These are phyloP conservation scores for Antechinus stuartii DNA, from an alignment of 2,113 vertebrate genomes.

Conservation along the genomic window DNA sequence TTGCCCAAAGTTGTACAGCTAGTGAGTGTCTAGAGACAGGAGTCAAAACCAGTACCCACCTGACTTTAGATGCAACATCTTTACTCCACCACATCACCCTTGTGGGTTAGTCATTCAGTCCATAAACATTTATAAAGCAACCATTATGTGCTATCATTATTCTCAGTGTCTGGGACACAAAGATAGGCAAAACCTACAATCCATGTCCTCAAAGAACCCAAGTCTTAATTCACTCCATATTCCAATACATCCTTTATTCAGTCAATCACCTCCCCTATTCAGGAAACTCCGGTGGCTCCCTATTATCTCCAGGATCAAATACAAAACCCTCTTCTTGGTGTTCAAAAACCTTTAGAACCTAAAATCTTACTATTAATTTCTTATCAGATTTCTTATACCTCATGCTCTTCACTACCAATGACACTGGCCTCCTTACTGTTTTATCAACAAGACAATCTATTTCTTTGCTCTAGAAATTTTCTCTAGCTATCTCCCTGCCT, in stretches of 20 bases:
- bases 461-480: not conserved
- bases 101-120: no score
- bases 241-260: not conserved
- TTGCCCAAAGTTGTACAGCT: not conserved
- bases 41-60: not conserved
- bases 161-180: not conserved
- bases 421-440: not conserved
- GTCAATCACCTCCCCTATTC: not conserved
- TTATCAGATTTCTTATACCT: not conserved
- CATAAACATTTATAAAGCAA: no score
- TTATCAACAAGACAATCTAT: not conserved
- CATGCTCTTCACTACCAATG: not conserved
- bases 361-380: not conserved
- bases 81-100: not conserved
- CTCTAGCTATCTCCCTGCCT: not conserved
- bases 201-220: not conserved
- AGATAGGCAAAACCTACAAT: not conserved
- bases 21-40: not conserved
- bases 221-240: not conserved
- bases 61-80: no score
- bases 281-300: not conserved
- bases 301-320: not conserved
- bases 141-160: not conserved
- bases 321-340: not conserved
- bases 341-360: not conserved